A percentile compares a stretch with the other conserved stretches of the same genome.
Evolutionary conservation across 92 coral and sea anemone species (phyloP).

Genomic region (Porites rus): DNA sequence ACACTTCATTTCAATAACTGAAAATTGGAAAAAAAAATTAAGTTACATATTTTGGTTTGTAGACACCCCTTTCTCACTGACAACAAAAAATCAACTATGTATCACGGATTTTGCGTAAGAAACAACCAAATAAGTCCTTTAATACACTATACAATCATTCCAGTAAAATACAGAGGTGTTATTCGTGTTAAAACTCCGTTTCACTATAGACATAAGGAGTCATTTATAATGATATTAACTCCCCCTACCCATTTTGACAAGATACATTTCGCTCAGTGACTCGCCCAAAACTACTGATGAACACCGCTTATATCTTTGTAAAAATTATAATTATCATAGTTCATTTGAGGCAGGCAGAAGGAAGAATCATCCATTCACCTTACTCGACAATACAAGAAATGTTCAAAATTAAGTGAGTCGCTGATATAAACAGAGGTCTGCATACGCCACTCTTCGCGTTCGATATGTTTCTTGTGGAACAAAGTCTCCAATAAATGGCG

Average conservation of each 20-base stretch:
- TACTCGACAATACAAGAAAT: neutral
- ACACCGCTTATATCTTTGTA: neutral
- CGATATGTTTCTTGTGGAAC: neutral
- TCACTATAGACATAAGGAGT: neutral
- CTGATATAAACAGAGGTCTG: neutral
- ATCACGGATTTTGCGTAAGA: neutral
- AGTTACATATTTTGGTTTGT: neutral
- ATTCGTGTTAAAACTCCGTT: neutral
- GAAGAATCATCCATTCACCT: slow-evolving; percentile 12
- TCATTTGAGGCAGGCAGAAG: neutral
- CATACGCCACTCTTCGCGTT: neutral
- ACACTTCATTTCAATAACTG: neutral
- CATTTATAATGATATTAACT: neutral
- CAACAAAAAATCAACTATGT: neutral
- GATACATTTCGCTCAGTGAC: neutral
- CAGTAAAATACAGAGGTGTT: slow-evolving; percentile 7
- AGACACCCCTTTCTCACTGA: neutral
- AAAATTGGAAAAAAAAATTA: neutral
- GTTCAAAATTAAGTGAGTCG: slow-evolving; percentile 6
- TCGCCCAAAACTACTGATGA: too few species aligned
- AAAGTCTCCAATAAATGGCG: neutral
- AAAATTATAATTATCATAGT: neutral
- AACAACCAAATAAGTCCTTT: slow-evolving; percentile 6
- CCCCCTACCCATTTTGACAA: neutral
- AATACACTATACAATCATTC: slow-evolving; percentile 7